Evolutionary conservation across 2,888 invertebrate genomes (phyloP), one percentile per base, ranked within the genome.

Genomic region (Napeogenes inachia): DNA sequence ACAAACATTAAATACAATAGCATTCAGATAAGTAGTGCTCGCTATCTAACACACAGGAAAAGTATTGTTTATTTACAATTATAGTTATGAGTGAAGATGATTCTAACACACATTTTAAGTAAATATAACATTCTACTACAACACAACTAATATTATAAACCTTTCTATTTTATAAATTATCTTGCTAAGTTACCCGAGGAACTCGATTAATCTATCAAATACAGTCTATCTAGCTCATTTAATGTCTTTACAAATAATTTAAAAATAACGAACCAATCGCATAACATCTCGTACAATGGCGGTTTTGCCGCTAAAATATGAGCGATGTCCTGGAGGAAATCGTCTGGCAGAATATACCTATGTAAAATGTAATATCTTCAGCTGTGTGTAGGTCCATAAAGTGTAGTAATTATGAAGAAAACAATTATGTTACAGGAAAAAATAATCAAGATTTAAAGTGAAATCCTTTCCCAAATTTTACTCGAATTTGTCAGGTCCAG

Each of bases 1-100:
- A 63, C 54, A 60, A 67, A 64, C 64, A 67, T 57, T 56, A 32
- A 46, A 50, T 55, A 62, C 59, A 61, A 60, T 60, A 50, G 63
- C 33, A 57, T 60, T 60, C 63, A 47, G 50, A 60, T 53, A 50
- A 50, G 32, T 61, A 62, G 35, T 13, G 50, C 13, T 61, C 13
- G 54, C 46, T 45, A 61, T 57, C 46, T 61, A 35, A 50, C 61
- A 61, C 35, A 47, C 50, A n/a, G 45, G 13, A 45, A 62, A 21
- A 21, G 4, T 8, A 30, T 54, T 30, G 50, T 35, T 12, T 33
- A 35, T 30, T 32, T 42, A 35, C 53, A 42, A 10, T 3, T 2
- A 42, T 10, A 42, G 12, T 42, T 10, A 10, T 42, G 10, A 42
- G 10, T 42, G 42, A 42, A 42, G 12, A 42, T 42, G 42, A 42